Evolutionary conservation across 2,797 vertebrate genomes (phyloP), one percentile per base, ranked within the genome.

Genomic region (Lutjanus argentimaculatus): DNA sequence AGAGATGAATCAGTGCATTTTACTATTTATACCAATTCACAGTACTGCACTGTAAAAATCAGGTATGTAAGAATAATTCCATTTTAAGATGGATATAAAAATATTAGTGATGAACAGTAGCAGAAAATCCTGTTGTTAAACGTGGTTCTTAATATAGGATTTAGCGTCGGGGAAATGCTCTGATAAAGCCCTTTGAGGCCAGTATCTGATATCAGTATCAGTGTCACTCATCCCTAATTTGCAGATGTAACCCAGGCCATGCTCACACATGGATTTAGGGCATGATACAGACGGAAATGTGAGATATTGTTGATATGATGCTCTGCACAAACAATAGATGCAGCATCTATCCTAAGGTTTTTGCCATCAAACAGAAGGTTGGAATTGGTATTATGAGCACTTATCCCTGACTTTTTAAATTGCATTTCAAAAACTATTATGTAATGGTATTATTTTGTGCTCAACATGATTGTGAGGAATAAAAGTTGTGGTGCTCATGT

Each of bases 371-470:
- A 84, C 45, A 70, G 8, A 83, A 80, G 21, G 64, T 67, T 53
- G 58, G 22, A 42, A 22, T 69, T 56, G 45, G 45, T 64, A 85
- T 65, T 8, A 71, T 71, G 36, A 67, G 69, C 42, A 61, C 61
- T 90, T 63, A 76, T 77, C 73, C 55, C 58, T 58, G 49, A 79
- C 64, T 70, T 81, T 90, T 82, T 57, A 64, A 85, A 86, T 49
- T 75, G n/a, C 68, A 84, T 84, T 88, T 83, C 71, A 79, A 62
- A 80, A 73, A 52, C n/a, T 25, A 51, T 69, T 73, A 83, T 72
- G 64, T 85, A 89, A 84, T 40, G 53, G 45, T 67, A 77, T 90
- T 92, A 74, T 88, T 82, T 87, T 82, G 77, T 90, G 84, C 79
- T 88, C 77, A 88, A 87, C 58, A 72, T 80, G 67, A 87, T 76